Percentiles rank a stretch among this genome's conserved stretches.
These are phyloP conservation scores for Galagoides demidoff DNA, from an alignment of 2,797 vertebrate species.

Conservation along the genomic window DNA sequence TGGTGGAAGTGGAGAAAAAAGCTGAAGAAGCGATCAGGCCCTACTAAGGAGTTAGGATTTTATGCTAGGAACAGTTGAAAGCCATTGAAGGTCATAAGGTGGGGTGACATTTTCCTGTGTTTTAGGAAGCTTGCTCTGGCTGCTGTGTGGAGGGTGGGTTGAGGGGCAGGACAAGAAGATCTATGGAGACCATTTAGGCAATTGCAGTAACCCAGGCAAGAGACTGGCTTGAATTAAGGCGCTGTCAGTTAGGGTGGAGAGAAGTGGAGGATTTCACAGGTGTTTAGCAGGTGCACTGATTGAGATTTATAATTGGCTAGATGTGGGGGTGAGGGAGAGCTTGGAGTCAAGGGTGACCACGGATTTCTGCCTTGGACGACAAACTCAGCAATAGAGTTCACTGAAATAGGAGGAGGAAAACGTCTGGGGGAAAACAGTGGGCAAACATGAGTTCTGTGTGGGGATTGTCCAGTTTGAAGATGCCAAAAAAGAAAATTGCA, in stretches of 20 bases:
- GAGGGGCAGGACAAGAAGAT: background rate
- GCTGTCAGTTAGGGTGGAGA: background rate
- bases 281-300: background rate
- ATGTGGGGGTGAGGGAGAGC: background rate
- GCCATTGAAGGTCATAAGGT: background rate
- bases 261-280: background rate
- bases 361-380: background rate
- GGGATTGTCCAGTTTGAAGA: background rate
- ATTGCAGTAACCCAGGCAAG: background rate
- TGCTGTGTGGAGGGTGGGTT: background rate
- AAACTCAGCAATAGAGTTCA: background rate
- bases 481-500: background rate
- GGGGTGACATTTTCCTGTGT: background rate
- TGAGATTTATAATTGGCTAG: background rate
- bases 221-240: background rate
- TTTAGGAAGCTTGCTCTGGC: background rate
- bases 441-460: background rate
- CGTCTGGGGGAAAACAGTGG: background rate
- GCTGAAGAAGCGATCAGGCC: background rate
- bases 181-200: background rate
- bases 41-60: background rate
- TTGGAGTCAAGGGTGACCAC: background rate
- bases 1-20: background rate
- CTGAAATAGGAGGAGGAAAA: background rate
- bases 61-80: background rate